phyloP scores from a whole-genome alignment of 2,113 vertebrate genomes.

The Mastomys coucha region DNA sequence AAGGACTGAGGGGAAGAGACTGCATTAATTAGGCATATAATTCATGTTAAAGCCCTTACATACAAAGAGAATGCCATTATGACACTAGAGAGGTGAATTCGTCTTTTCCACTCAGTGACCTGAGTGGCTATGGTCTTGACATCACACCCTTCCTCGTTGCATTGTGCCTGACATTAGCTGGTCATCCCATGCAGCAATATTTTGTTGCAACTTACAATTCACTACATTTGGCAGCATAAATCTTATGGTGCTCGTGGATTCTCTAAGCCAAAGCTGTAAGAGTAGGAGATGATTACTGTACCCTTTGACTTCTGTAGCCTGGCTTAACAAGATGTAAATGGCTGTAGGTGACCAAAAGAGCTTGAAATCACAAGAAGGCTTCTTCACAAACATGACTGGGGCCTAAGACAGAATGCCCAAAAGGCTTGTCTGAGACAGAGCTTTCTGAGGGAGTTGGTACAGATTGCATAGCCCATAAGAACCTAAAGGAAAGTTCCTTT shows the following conservation, averaged over 20 bases:
- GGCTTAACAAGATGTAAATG: neutral
- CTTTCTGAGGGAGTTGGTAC: neutral
- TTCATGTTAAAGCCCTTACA: neutral
- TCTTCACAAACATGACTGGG: neutral
- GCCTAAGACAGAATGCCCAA: neutral
- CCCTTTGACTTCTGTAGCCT: neutral
- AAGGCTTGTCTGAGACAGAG: neutral
- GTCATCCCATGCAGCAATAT: neutral
- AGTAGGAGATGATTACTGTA: neutral
- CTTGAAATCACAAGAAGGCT: neutral
- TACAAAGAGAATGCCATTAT: conserved; percentile 7
- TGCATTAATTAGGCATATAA: neutral
- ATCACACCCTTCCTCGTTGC: neutral
- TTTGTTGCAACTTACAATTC: neutral
- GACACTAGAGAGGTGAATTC: neutral
- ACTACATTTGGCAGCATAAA: neutral
- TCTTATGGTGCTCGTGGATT: neutral
- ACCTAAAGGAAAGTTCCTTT: neutral
- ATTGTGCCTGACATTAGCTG: neutral
- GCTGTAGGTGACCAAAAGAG: neutral
- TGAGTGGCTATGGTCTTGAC: neutral
- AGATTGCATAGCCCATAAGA: neutral
- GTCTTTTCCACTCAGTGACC: conserved; percentile 6
- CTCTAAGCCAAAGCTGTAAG: neutral
- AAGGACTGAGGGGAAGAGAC: conserved; percentile 39